Evolutionary conservation across 2,888 invertebrate species (phyloP).

Genomic region (Chaitophorus viminalis): DNA sequence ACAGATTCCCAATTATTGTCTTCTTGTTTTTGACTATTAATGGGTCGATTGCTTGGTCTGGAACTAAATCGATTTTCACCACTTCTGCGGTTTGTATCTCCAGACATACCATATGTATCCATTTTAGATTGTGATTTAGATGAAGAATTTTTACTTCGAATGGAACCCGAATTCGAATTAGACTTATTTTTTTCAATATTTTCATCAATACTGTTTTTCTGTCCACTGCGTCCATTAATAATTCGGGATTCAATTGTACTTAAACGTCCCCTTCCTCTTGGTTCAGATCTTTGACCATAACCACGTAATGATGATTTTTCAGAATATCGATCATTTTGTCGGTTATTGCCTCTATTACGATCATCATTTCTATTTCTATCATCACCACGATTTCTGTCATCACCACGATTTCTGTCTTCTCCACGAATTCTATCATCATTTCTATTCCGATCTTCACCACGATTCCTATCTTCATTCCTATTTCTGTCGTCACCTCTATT

Average conservation of each 20-base stretch:
- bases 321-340: conserved; percentile 61
- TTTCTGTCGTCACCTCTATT: conserved; percentile 26
- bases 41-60: conserved; percentile 39
- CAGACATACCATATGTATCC: conserved; percentile 38
- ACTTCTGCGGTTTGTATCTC: conserved; percentile 40
- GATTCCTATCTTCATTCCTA: conserved; percentile 3
- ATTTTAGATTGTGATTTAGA: conserved; percentile 50
- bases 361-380: conserved; percentile 50
- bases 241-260: background rate
- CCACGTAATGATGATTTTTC: conserved; percentile 57
- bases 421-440: conserved; percentile 46
- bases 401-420: conserved; percentile 42
- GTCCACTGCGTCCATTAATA: conserved; percentile 40
- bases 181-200: conserved; percentile 47
- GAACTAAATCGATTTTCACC: conserved; percentile 47
- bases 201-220: conserved; percentile 52
- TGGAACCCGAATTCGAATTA: conserved; percentile 28
- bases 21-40: conserved; percentile 58
- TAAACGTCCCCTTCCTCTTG: conserved; percentile 52
- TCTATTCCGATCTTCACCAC: background rate
- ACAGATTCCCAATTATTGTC: conserved; percentile 58
- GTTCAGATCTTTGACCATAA: conserved; percentile 50
- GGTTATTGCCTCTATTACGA: conserved; percentile 59
- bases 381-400: conserved; percentile 53
- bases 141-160: conserved; percentile 44